phyloP scores from a whole-genome alignment of 2,888 invertebrate species.

The Marasmarcha lunaedactyla region DNA sequence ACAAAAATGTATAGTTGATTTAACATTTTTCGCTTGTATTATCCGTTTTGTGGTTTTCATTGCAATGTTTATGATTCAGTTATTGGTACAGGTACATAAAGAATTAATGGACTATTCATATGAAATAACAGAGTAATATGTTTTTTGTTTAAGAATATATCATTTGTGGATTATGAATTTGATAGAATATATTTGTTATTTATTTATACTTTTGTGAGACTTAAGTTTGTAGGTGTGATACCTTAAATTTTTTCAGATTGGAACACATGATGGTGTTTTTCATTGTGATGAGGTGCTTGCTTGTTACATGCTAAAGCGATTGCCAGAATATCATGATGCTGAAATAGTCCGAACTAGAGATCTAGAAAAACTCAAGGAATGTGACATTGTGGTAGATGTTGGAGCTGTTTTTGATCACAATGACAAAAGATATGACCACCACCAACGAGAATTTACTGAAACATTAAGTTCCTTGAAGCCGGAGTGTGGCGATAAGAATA shows the following conservation, averaged over 20 bases:
- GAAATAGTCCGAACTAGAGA: conserved; percentile 80
- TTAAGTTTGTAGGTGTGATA: too few relatives aligned
- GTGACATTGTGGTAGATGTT: conserved; percentile 96
- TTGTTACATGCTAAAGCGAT: conserved; percentile 86
- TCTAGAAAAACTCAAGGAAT: conserved; percentile 74
- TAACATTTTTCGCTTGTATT: too few relatives aligned
- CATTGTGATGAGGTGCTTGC: conserved; percentile 97
- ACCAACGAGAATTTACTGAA: conserved; percentile 83
- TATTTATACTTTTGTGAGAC: too few relatives aligned
- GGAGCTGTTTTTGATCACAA: conserved; percentile 86
- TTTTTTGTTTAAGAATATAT: too few relatives aligned
- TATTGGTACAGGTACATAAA: too few relatives aligned
- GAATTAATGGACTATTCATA: too few relatives aligned
- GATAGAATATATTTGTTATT: too few relatives aligned
- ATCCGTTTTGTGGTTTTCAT: too few relatives aligned
- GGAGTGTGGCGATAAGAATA: conserved; percentile 68
- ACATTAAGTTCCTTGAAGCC: conserved; percentile 75
- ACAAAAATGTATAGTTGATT: too few relatives aligned
- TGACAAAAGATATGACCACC: conserved; percentile 90
- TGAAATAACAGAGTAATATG: too few relatives aligned
- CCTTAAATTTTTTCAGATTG: conserved; percentile 70
- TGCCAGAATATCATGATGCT: conserved; percentile 86
- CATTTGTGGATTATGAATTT: too few relatives aligned
- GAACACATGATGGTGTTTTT: conserved; percentile 86
- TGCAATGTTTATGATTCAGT: too few relatives aligned